Evolutionary conservation across 1,140 invertebrate species (phyloP).

Genomic region (Propsilocerus akamusi): DNA sequence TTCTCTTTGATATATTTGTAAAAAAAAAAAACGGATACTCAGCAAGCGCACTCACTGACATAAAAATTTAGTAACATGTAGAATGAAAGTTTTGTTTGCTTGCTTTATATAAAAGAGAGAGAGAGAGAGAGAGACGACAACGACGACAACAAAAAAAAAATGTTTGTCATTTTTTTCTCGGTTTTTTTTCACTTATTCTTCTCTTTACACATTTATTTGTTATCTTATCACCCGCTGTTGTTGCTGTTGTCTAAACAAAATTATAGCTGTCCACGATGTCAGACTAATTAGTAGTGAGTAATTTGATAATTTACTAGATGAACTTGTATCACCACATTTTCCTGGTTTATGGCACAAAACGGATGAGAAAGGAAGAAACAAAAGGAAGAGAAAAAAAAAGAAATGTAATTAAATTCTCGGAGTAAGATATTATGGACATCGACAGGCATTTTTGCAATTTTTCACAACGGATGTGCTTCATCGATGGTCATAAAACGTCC

Average conservation of each 20-base stretch:
- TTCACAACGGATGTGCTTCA: not conserved
- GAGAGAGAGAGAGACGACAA: not conserved
- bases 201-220: not conserved
- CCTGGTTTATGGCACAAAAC: slow-evolving; percentile 5
- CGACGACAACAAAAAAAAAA: not conserved
- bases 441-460: slow-evolving; percentile 1
- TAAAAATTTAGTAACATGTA: too few relatives aligned
- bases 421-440: not conserved
- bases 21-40: too few relatives aligned
- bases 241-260: slow-evolving; percentile 1
- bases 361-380: not conserved
- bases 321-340: slow-evolving; percentile 11
- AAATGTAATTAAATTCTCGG: not conserved
- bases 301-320: slow-evolving; percentile 3
- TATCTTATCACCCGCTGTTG: slow-evolving; percentile 2
- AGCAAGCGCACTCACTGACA: too few relatives aligned
- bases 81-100: too few relatives aligned
- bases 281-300: slow-evolving; percentile 4
- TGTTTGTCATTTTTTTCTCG: not conserved
- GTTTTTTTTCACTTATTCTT: not conserved
- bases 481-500: not conserved
- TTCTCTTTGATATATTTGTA: too few relatives aligned
- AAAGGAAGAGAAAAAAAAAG: slow-evolving; percentile 2
- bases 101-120: too few relatives aligned
- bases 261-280: slow-evolving; percentile 3